Percentiles rank a stretch among this genome's conserved stretches.
phyloP scores from a whole-genome alignment of 2,797 vertebrate species.

The Myioborus melanocephalus region DNA sequence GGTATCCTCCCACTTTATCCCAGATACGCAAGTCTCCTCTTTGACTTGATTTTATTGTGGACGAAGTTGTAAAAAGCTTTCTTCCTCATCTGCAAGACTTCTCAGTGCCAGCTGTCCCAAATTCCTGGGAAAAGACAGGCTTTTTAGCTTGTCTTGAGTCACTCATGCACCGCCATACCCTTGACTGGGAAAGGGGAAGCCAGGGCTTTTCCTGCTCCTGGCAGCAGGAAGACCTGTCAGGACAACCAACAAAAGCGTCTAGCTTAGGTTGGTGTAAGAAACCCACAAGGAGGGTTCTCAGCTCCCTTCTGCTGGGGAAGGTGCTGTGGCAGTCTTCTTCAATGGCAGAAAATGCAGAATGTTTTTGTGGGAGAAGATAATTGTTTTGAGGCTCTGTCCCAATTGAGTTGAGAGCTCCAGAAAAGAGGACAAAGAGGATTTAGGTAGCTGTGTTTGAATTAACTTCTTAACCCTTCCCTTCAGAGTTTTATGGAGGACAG shows the following conservation, averaged over 20 bases:
- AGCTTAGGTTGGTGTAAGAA: neutral
- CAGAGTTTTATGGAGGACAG: neutral
- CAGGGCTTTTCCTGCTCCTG: neutral
- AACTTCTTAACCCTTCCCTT: neutral
- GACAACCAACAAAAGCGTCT: neutral
- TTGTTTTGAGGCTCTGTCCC: slow-evolving; percentile 40
- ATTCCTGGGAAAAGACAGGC: slow-evolving; percentile 35
- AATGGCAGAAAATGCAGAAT: slow-evolving; percentile 32
- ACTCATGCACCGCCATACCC: accelerated
- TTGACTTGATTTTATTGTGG: slow-evolving; percentile 38
- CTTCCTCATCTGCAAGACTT: slow-evolving; percentile 58
- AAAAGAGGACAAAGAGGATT: slow-evolving; percentile 35
- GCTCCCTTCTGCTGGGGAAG: neutral
- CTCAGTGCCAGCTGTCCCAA: slow-evolving; percentile 18
- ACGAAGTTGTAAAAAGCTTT: slow-evolving; percentile 10
- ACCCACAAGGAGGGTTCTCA: neutral
- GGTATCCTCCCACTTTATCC: neutral
- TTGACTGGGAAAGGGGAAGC: neutral
- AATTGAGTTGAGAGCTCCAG: slow-evolving; percentile 49
- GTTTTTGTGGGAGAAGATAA: slow-evolving; percentile 46
- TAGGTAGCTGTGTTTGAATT: neutral
- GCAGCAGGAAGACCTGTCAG: neutral
- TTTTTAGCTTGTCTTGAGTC: neutral
- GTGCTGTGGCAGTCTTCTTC: neutral
- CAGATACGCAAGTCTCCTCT: neutral